Conservation (phyloP, 2,797 vertebrate species). For the Arvicola amphibius region DNA sequence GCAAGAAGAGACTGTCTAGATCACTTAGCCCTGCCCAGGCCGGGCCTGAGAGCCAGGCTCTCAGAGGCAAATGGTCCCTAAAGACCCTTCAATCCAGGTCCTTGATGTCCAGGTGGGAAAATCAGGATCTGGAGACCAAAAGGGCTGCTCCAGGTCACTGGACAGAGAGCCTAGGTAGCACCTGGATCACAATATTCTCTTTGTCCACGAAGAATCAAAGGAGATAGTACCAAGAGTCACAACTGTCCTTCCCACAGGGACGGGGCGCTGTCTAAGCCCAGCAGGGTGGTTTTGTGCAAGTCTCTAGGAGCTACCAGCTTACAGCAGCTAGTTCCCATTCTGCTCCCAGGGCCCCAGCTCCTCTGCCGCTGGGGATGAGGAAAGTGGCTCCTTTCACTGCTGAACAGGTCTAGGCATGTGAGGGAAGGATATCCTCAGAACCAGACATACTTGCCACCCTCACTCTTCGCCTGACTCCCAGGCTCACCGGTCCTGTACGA, state of each 20-base stretch:
- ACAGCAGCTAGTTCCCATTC: not conserved
- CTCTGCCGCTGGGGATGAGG: not conserved
- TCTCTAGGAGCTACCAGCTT: not conserved
- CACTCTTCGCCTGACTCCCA: not conserved
- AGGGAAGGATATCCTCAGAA: not conserved
- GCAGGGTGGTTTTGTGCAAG: not conserved
- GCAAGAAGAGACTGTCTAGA: not conserved
- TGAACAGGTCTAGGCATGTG: not conserved
- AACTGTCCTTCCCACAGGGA: not conserved
- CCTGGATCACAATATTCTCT: not conserved
- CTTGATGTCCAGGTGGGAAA: not conserved
- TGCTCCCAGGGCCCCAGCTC: not conserved
- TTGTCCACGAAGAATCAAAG: rapidly evolving
- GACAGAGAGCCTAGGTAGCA: not conserved
- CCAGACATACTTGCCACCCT: not conserved
- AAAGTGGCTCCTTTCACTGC: not conserved
- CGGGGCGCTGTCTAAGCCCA: not conserved
- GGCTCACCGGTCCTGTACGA: not conserved
- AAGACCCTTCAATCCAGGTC: not conserved
- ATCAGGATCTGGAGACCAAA: not conserved
- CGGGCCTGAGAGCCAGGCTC: not conserved
- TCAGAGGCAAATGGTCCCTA: not conserved
- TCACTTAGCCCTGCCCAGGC: not conserved
- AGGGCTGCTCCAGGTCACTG: too few species aligned
- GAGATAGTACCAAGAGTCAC: not conserved